Conservation (phyloP, 2,888 invertebrate species). For the Leptarthrus brevirostris region DNA sequence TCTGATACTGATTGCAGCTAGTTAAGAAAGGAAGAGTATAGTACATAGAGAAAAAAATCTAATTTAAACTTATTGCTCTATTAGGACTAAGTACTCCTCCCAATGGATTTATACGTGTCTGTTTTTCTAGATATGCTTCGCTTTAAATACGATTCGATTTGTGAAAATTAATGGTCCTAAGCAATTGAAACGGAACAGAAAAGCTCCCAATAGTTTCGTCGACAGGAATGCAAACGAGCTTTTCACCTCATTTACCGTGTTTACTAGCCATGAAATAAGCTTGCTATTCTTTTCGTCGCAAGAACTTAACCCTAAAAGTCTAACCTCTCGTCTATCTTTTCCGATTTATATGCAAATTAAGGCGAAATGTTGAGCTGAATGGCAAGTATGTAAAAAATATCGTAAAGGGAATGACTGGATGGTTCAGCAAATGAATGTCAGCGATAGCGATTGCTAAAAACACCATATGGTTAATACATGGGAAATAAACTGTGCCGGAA, state of each 20-base stretch:
- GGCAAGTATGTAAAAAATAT: constrained; percentile 44
- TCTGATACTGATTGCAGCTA: constrained; percentile 31
- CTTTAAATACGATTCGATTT: constrained; percentile 47
- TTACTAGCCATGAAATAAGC: constrained; percentile 48
- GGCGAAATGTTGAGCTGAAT: constrained; percentile 49
- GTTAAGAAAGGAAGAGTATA: not conserved
- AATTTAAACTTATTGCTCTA: constrained; percentile 44
- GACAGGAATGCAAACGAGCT: constrained; percentile 49
- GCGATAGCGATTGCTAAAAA: too few species aligned
- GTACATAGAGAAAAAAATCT: constrained; percentile 3
- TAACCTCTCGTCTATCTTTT: constrained; percentile 45
- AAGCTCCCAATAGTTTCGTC: constrained; percentile 44
- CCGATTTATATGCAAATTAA: constrained; percentile 54
- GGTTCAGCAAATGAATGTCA: not conserved
- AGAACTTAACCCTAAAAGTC: constrained; percentile 44
- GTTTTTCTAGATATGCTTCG: not conserved
- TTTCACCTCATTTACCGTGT: constrained; percentile 47
- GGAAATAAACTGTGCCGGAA: too few species aligned
- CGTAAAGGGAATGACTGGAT: not conserved
- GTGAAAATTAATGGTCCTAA: constrained; percentile 43
- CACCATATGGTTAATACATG: too few species aligned
- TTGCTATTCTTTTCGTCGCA: constrained; percentile 33
- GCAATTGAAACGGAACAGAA: constrained; percentile 47
- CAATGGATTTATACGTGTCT: constrained; percentile 20
- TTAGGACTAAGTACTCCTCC: constrained; percentile 37